Percentiles rank a stretch among this genome's conserved stretches.
Conservation (phyloP, 2,888 invertebrate genomes). For the Pimpla rufipes region DNA sequence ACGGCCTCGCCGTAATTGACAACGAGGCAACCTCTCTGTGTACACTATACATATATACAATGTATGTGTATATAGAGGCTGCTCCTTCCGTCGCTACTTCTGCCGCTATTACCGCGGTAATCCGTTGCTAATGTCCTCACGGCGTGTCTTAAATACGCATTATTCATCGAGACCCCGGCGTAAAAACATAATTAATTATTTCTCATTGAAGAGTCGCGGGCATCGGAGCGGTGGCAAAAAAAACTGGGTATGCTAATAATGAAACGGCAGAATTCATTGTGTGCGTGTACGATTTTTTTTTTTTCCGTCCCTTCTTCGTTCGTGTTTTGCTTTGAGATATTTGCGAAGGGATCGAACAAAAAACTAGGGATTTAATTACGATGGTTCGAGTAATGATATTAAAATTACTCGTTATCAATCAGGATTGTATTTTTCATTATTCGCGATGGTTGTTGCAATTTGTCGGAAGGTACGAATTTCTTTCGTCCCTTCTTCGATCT, state of each 20-base stretch:
- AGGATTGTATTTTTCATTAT: too few relatives aligned
- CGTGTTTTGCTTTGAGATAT: too few relatives aligned
- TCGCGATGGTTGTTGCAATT: too few relatives aligned
- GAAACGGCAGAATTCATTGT: not conserved
- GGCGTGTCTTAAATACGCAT: slow-evolving; percentile 46
- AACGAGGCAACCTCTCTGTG: slow-evolving; percentile 49
- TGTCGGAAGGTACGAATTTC: too few relatives aligned
- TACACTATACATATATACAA: slow-evolving; percentile 35
- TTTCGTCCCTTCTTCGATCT: too few relatives aligned
- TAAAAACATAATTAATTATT: slow-evolving; percentile 65
- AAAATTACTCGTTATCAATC: too few relatives aligned
- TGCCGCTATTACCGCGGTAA: slow-evolving; percentile 61
- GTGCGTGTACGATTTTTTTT: too few relatives aligned
- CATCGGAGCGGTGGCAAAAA: not conserved
- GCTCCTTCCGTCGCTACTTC: slow-evolving; percentile 26
- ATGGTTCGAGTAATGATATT: too few relatives aligned
- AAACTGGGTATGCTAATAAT: not conserved
- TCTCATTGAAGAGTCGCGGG: slow-evolving; percentile 50
- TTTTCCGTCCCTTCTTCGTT: too few relatives aligned
- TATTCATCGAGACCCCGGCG: slow-evolving; percentile 59
- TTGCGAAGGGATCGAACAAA: too few relatives aligned
- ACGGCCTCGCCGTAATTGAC: slow-evolving; percentile 62
- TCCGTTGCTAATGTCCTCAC: slow-evolving; percentile 67
- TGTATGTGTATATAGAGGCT: slow-evolving; percentile 20
- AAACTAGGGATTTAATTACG: too few relatives aligned